These are phyloP conservation scores for Agrotis segetum DNA, from an alignment of 2,888 invertebrate species.

Conservation along the genomic window DNA sequence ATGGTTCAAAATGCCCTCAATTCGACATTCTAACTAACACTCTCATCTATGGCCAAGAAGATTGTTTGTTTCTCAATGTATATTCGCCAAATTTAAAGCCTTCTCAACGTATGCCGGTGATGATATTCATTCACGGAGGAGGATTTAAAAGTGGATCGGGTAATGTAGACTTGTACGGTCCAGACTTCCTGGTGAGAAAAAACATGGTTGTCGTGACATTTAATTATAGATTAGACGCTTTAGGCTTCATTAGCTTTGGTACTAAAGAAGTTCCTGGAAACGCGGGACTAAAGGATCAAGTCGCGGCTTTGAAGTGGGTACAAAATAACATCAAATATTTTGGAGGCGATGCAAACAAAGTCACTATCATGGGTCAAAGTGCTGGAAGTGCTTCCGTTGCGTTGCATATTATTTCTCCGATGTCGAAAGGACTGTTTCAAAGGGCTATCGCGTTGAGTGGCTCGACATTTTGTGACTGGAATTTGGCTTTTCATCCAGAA, in stretches of 20 bases:
- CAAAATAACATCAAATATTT: constrained; percentile 35
- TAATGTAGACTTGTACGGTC: constrained; percentile 21
- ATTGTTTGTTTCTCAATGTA: constrained; percentile 46
- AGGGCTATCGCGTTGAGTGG: constrained; percentile 41
- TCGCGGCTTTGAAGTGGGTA: constrained; percentile 37
- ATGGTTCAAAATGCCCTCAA: constrained; percentile 41
- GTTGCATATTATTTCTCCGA: constrained; percentile 31
- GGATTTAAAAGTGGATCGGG: constrained; percentile 33
- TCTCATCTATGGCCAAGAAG: constrained; percentile 28
- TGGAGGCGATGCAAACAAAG: constrained; percentile 35
- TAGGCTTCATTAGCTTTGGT: constrained; percentile 33
- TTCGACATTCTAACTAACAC: not conserved
- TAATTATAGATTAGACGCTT: constrained; percentile 42
- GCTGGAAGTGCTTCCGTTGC: constrained; percentile 35
- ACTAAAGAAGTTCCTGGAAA: constrained; percentile 39
- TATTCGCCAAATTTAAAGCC: constrained; percentile 34
- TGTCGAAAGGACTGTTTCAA: constrained; percentile 43
- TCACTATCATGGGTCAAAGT: constrained; percentile 43
- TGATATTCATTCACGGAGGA: constrained; percentile 36
- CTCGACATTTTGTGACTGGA: constrained; percentile 19
- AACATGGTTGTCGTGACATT: constrained; percentile 32
- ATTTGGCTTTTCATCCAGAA: constrained; percentile 25
- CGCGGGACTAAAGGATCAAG: constrained; percentile 46
- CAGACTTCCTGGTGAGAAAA: constrained; percentile 34
- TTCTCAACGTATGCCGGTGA: constrained; percentile 19